Evolutionary conservation across 2,797 vertebrate genomes (phyloP), one percentile per base, ranked within the genome.

Genomic region (Ispidina picta): DNA sequence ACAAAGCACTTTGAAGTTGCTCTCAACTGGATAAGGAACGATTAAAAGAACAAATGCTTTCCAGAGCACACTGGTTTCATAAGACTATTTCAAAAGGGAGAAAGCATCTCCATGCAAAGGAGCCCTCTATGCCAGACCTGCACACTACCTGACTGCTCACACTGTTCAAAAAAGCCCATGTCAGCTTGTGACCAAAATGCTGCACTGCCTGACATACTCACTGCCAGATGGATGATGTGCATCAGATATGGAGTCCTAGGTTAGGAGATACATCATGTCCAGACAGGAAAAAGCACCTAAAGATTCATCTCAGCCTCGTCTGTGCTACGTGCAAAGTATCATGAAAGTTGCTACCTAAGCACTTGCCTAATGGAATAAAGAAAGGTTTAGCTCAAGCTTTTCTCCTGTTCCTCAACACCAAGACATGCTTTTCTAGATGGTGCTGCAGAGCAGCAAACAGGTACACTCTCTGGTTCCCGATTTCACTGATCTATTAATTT

Each of bases 31-130:
- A 86, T 79, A 82, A 90, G 28, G 29, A 94, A 73, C 0, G 0
- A 90, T 85, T 87, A 80, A 65, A 78, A 72, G 91, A 91, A 59
- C 85, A 93, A 88, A 94, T 70, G 10, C 51, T 62, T 65, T 71
- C 46, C 12, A 46, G 52, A 83, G 48, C 72, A 59, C 43, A 6
- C 19, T 20, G 31, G 12, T 31, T 74, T 41, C 1, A 0, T 31
- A 51, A 31, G 46, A 15, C 46, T 44, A 7, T 55, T 89, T 55
- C 26, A 55, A 92, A 71, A 2, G 2, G 19, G 19, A 80, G 51
- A 63, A 63, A 62, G 43, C 12, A 20, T 7, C 49, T 62, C 39
- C 20, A 39, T 9, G 46, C 43, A 52, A 29, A 92, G 31, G 59
- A 87, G 17, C 3, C 2, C 15, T 2, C 33, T 2, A 9, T 4